Percentiles rank a stretch among this genome's conserved stretches.
Evolutionary conservation across 2,797 vertebrate species (phyloP).

Genomic region (Myotis vivesi): DNA sequence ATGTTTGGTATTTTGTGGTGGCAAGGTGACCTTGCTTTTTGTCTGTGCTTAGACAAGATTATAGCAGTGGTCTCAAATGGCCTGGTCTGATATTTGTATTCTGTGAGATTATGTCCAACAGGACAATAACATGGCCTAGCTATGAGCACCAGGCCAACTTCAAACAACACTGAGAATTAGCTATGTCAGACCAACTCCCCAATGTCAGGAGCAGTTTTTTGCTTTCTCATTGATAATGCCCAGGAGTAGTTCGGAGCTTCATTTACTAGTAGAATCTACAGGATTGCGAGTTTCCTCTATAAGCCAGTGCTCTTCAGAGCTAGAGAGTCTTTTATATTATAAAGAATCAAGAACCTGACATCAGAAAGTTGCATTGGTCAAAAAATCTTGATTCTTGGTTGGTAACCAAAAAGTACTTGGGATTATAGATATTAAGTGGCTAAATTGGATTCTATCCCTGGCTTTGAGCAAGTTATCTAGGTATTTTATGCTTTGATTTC

Average conservation of each 20-base stretch:
- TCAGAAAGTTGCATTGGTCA: not conserved
- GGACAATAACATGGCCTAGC: not conserved
- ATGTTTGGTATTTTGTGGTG: not conserved
- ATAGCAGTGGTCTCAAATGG: not conserved
- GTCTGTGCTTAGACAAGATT: not conserved
- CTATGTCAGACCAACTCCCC: not conserved
- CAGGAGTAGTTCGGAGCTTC: not conserved
- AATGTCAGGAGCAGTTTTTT: not conserved
- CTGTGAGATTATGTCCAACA: not conserved
- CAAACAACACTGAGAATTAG: not conserved
- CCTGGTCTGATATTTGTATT: not conserved
- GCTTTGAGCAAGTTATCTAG: not conserved
- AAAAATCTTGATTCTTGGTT: slow-evolving; percentile 12
- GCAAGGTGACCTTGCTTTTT: not conserved
- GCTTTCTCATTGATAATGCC: not conserved
- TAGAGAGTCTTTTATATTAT: not conserved
- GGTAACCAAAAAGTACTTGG: slow-evolving; percentile 6
- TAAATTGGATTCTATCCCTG: not conserved
- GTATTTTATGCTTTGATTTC: not conserved
- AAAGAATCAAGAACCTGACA: not conserved
- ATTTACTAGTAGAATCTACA: not conserved
- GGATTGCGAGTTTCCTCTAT: not conserved
- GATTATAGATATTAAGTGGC: not conserved
- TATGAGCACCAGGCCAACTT: not conserved
- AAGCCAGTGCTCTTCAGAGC: not conserved